These are phyloP conservation scores for Periophthalmus magnuspinnatus DNA, from an alignment of 2,797 vertebrate genomes.

Conservation along the genomic window DNA sequence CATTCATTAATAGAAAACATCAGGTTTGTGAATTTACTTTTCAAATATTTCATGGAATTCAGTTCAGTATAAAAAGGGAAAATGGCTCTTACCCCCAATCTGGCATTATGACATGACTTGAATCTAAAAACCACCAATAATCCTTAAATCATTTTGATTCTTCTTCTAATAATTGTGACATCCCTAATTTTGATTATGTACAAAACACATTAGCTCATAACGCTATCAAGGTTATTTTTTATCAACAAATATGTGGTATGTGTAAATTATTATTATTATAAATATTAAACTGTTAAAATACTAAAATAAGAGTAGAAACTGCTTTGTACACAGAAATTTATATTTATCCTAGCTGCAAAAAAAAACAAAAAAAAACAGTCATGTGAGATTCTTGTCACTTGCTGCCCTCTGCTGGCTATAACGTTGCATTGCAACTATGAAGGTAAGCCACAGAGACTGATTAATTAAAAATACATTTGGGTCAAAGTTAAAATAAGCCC, in stretches of 20 bases:
- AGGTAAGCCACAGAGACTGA: not conserved
- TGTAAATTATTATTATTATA: too few species aligned
- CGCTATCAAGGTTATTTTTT: not conserved
- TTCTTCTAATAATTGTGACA: not conserved
- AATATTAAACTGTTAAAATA: not conserved
- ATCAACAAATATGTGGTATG: not conserved
- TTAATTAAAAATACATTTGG: not conserved
- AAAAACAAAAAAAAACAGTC: too few species aligned
- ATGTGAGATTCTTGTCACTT: conserved; percentile 28
- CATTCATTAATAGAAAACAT: too few species aligned
- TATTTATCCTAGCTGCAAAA: not conserved
- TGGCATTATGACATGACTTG: too few species aligned
- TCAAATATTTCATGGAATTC: too few species aligned
- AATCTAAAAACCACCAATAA: too few species aligned
- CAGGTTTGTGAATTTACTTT: too few species aligned
- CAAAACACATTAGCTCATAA: not conserved
- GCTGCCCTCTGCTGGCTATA: conserved; percentile 67
- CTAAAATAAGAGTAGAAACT: not conserved
- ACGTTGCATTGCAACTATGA: conserved; percentile 18
- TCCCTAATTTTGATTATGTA: too few species aligned
- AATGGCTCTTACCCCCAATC: too few species aligned
- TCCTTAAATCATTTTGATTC: too few species aligned
- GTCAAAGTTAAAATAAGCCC: not conserved
- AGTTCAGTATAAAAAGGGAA: too few species aligned
- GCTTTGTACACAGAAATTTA: not conserved